Conservation (phyloP, 2,113 vertebrate genomes). For the Azemiops feae region DNA sequence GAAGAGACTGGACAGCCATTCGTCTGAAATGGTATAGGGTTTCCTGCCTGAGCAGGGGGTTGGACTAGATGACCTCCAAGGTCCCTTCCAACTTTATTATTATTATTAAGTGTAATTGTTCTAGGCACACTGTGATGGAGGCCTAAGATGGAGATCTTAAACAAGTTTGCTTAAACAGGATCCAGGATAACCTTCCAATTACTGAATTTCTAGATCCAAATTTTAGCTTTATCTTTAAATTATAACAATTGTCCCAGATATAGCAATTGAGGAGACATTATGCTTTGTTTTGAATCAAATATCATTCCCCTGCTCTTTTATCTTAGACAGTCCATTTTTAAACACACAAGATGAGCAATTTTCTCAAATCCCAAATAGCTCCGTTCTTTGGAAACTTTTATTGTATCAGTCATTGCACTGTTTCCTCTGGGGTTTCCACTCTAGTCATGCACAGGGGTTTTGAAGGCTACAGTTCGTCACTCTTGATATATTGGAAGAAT, state of each 20-base stretch:
- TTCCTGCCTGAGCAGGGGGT: no score
- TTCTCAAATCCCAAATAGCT: neutral
- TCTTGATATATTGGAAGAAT: constrained; percentile 28
- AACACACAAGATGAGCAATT: neutral
- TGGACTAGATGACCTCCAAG: no score
- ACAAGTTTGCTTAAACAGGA: neutral
- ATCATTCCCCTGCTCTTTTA: neutral
- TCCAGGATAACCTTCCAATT: neutral
- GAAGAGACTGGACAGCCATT: no score
- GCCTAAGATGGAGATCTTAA: neutral
- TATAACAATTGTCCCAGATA: neutral
- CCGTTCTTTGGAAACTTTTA: neutral
- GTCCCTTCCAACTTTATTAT: no score
- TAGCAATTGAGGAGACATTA: neutral
- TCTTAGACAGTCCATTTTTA: neutral
- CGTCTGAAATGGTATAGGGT: no score
- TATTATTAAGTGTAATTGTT: neutral
- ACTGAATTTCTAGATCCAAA: neutral
- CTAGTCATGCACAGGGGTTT: neutral
- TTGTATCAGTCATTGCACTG: neutral
- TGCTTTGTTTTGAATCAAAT: neutral
- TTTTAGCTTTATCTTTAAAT: neutral
- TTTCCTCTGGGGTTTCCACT: neutral
- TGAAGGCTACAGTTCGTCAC: neutral
- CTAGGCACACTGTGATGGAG: neutral